phyloP scores from a whole-genome alignment of 2,888 invertebrate species.

The Trimorus sp. region DNA sequence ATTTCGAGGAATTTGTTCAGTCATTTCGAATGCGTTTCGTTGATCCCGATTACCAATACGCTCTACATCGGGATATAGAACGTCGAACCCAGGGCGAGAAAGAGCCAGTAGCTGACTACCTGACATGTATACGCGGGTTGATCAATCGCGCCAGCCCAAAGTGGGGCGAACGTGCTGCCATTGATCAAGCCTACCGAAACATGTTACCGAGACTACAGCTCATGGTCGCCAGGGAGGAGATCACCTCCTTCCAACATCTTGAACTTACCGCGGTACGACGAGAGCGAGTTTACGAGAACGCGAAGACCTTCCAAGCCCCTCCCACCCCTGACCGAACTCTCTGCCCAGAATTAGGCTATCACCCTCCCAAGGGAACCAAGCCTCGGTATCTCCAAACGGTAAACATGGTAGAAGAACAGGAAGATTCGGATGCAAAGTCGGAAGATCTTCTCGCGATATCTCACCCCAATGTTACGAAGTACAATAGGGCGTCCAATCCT shows the following conservation, averaged over 20 bases:
- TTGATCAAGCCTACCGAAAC: constrained; percentile 12
- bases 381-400: too few relatives aligned
- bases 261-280: not conserved
- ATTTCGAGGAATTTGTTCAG: too few relatives aligned
- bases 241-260: not conserved
- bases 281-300: not conserved
- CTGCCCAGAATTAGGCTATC: not conserved
- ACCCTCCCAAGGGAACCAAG: too few relatives aligned
- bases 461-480: too few relatives aligned
- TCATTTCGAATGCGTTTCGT: constrained; percentile 4
- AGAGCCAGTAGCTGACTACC: not conserved
- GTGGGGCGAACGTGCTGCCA: not conserved
- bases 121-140: constrained; percentile 1
- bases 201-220: constrained; percentile 1
- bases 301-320: constrained; percentile 1
- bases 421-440: too few relatives aligned
- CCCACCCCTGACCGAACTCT: not conserved
- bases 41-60: constrained; percentile 4
- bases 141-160: not conserved
- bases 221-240: not conserved
- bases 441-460: too few relatives aligned
- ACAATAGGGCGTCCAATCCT: too few relatives aligned
- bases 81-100: constrained; percentile 2
- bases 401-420: too few relatives aligned
- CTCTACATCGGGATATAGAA: not conserved